These are phyloP conservation scores for Caenorhabditis inopinata DNA, from an alignment of 1,140 invertebrate genomes.

Conservation along the genomic window DNA sequence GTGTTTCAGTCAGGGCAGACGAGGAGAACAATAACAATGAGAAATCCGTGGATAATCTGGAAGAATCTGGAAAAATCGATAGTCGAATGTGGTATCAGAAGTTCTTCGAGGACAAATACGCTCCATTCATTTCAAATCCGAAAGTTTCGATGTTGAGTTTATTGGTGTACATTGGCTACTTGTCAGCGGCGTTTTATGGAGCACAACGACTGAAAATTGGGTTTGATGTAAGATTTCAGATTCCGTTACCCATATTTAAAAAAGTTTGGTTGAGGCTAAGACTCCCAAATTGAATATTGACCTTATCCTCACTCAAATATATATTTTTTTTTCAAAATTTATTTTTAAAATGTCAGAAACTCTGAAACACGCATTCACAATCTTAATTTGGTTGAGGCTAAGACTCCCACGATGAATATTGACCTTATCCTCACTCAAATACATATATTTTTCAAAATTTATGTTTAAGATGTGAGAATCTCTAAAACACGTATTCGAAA, in stretches of 20 bases:
- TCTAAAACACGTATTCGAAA: too few species aligned
- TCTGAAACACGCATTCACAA: too few species aligned
- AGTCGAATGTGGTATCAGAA: slow-evolving; percentile 56
- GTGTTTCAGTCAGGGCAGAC: not conserved
- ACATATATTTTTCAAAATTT: too few species aligned
- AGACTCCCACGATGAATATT: too few species aligned
- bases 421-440: too few species aligned
- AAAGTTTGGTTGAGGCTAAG: slow-evolving; percentile 12
- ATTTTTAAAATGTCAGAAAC: too few species aligned
- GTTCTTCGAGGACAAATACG: slow-evolving; percentile 57
- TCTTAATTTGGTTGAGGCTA: too few species aligned
- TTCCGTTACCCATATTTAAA: too few species aligned
- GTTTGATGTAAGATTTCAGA: slow-evolving; percentile 55
- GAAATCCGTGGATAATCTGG: not conserved
- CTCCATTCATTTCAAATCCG: slow-evolving; percentile 48
- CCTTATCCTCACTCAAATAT: too few species aligned
- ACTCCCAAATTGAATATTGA: too few species aligned
- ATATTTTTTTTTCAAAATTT: too few species aligned
- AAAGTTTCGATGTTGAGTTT: slow-evolving; percentile 49
- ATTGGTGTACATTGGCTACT: slow-evolving; percentile 48
- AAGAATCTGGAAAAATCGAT: slow-evolving; percentile 9
- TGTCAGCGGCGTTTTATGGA: slow-evolving; percentile 42
- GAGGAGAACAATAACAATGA: slow-evolving; percentile 36
- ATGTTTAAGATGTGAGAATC: too few species aligned
- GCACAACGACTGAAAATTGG: slow-evolving; percentile 53